Evolutionary conservation across 2,113 vertebrate species (phyloP), one percentile per base, ranked within the genome.

Genomic region (Cervus canadensis): DNA sequence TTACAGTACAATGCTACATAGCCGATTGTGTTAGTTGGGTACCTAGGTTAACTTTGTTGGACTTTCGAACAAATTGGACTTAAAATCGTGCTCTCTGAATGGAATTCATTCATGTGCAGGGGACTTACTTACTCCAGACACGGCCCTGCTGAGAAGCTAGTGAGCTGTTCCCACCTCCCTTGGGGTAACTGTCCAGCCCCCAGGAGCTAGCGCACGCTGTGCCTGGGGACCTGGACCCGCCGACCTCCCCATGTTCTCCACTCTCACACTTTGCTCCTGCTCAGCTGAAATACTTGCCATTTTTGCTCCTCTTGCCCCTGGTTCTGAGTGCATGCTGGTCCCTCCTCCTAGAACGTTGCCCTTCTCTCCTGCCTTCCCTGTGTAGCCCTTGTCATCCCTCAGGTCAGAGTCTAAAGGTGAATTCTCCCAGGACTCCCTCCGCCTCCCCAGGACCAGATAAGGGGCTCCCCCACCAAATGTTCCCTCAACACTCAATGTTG

Each of bases 181-280:
- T 56, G 17, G 30, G 5, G 43, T 45, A 83, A 81, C 79, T 43
- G 30, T 76, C 23, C 45, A 89, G 11, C 45, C 25, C 50, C 10
- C 21, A 52, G 56, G 2, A 2, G 0, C 21, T 3, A 28, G 26
- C 2, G 3, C n/a, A 13, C 2, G 2, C 1, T 33, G 10, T 26
- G 28, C 13, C 40, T 59, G 9, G 0, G 9, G 50, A 25, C 28
- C 36, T 79, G 36, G 89, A 8, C 43, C 76, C 36, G 6, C 12
- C 36, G 30, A 23, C 50, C 28, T 59, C 16, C 33, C 12, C 12
- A 2, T 14, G 5, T 17, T 56, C 82, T 74, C 62, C 19, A 13
- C 10, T 74, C 36, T 57, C 30, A 43, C 26, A 45, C 14, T 21
- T 8, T 3, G 3, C 13, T 48, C 82, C 30, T 50, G 6, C 92